Base-by-base conservation (phyloP, 2,888 invertebrate genomes). In the Acanthosepion esculentum region DNA sequence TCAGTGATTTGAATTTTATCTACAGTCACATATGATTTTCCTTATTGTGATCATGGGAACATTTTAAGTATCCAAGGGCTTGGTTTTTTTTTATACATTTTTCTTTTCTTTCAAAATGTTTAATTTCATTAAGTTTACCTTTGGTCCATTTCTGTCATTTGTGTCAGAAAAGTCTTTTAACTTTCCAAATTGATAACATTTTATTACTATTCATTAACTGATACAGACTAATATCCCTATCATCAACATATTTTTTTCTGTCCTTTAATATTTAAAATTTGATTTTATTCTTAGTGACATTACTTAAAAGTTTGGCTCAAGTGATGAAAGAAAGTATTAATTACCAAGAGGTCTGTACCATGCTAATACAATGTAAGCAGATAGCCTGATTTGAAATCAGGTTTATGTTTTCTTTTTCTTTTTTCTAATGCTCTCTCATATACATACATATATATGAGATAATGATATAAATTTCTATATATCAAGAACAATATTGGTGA, bases 11-110 rank as follows among this genome's bases (percentile, higher is more conserved):
- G 15, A 78, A 33, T 33, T 78, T 78, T 78, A 78, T 78, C n/a
- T 78, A 78, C n/a, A 78, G 78, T 78, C 78, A 78, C 78, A 78
- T 78, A 78, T n/a, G n/a, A 78, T 78, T 78, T 78, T 78, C 78
- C 18, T 78, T 78, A 78, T 78, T 78, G n/a, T 78, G 33, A 78
- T 78, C n/a, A 78, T 78, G n/a, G 12, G n/a, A 15, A n/a, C 18
- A 78, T 78, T 78, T 78, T n/a, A 18, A 18, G 33, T n/a, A 78
- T 78, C 33, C n/a, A n/a, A 78, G 33, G 78, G 78, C n/a, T n/a
- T 78, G 10, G 33, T 10, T 33, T 78, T 78, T 78, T 33, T 78
- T 78, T 0, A 78, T 78, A 10, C 15, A 78, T 78, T 78, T 78
- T 78, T 18, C 10, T 15, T 78, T 78, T 78, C n/a, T 78, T 78